Base-by-base conservation (phyloP, 2,888 invertebrate genomes). In the Volucella inflata region DNA sequence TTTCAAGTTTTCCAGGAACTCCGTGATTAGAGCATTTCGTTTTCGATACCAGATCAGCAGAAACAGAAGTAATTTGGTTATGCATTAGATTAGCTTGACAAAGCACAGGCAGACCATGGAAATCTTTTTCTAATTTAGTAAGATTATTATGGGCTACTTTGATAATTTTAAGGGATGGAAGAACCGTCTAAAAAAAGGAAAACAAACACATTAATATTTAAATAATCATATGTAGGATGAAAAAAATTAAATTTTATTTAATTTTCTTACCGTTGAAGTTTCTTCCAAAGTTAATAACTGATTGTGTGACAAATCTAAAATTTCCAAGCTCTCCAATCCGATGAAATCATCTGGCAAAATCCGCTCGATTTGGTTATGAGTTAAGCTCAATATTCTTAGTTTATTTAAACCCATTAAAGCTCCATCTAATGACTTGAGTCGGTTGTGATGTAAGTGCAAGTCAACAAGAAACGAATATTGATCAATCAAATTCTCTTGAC, bases 21-120 rank as follows among this genome's bases (percentile, higher is more conserved):
- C 96, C 96, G 89, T 96, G 96, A 80, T 96, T 95, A 83, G 94
- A 95, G 91, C 97, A 97, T 88, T 95, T 94, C 1, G 97, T 96
- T 90, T 96, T 96, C 30, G 96, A 94, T 1, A 96, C 96, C 59
- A 97, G 93, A 89, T 96, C 96, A 67, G 94, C 94, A 71, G 96
- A 95, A 30, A 97, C 93, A 8, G 94, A 93, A 67, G 94, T 93
- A 87, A 97, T 97, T 89, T 94, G 94, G 91, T 97, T 97, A 89
- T 95, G 94, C 2, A 96, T 96, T 55, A 97, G 93, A 91, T 97
- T 96, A 2, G 96, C 97, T 91, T 95, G 94, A 90, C 97, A 97
- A 9, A 97, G 93, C 2, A 95, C 95, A 0, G 97, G 97, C 84
- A 97, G 92, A 1, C 97, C 97, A 88, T 96, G 96, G 91, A 97